Evolutionary conservation across 2,113 vertebrate genomes (phyloP).

Genomic region (Pseudopodoces humilis): DNA sequence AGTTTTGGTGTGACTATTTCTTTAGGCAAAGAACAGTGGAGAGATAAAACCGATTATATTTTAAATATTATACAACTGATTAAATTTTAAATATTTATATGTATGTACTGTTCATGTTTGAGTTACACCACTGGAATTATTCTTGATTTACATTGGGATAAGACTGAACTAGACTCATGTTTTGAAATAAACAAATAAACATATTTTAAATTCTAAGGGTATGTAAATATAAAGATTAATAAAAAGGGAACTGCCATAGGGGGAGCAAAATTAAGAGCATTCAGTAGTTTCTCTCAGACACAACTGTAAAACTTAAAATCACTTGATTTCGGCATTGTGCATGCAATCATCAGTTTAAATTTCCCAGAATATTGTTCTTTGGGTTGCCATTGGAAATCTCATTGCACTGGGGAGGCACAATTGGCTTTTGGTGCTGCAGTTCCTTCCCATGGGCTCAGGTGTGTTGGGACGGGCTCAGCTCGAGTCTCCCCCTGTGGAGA

Average conservation of each 20-base stretch:
- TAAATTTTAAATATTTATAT: neutral
- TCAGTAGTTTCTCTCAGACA: neutral
- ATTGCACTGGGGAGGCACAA: accelerated
- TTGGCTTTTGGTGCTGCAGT: neutral
- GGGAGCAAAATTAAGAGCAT: neutral
- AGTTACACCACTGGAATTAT: neutral
- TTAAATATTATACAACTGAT: neutral
- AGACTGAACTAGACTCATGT: neutral
- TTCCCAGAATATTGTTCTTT: neutral
- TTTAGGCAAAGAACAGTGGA: neutral
- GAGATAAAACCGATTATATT: neutral
- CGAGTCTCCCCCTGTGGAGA: neutral
- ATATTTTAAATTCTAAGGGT: neutral
- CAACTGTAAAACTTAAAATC: neutral
- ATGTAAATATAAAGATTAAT: neutral
- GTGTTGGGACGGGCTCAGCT: neutral
- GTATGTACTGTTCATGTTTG: neutral
- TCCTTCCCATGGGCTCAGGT: accelerated
- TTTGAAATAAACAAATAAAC: neutral
- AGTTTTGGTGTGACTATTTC: neutral
- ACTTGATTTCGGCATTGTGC: neutral
- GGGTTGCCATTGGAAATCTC: neutral
- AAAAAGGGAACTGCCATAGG: neutral
- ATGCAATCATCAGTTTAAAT: neutral
- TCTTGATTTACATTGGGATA: neutral